Evolutionary conservation across 2,113 vertebrate species (phyloP), one percentile per base, ranked within the genome.

Genomic region (Sinocyclocheilus rhinocerous): DNA sequence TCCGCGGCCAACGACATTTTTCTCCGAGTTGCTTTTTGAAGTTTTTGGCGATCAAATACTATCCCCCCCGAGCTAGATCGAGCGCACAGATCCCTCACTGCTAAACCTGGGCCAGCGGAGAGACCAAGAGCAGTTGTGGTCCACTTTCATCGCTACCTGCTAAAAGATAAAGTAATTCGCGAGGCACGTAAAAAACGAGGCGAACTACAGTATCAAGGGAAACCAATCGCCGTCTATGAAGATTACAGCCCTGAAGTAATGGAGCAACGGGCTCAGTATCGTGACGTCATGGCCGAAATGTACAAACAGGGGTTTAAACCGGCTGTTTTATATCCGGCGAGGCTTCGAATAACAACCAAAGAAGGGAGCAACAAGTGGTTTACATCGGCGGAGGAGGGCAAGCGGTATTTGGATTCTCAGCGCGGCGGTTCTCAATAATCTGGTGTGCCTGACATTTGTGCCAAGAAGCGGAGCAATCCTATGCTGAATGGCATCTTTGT

Each of bases 211-310:
- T 83, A 5, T 48, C 65, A 52, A 6, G 65, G 81, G n/a, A 42
- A 33, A 45, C 42, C 81, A 10, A 29, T 70, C 13, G 4, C 65
- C 8, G 50, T 83, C 18, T 72, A 72, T 9, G 42, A 83, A 29
- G 61, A 70, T 50, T 69, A 72, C 12, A 26, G 63, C 10, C 48
- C 81, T 13, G 65, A 83, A 18, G 42, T 83, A 8, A 26, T 83
- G 12, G 24, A 52, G 2, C 81, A 83, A 16, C 6, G 16, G 48
- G 42, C n/a, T 20, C 48, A 22, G 22, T 52, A 33, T 29, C 7
- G 16, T 26, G 65, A 83, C 4, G 26, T 72, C 42, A 29, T 70
- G 39, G 45, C 80, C 63, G 36, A 73, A 22, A 73, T 42, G 36
- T 73, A 42, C 9, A 73, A 73, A 73, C 33, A 42, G 7, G 36